phyloP scores from a whole-genome alignment of 1,140 invertebrate genomes.

The Teleogryllus occipitalis region DNA sequence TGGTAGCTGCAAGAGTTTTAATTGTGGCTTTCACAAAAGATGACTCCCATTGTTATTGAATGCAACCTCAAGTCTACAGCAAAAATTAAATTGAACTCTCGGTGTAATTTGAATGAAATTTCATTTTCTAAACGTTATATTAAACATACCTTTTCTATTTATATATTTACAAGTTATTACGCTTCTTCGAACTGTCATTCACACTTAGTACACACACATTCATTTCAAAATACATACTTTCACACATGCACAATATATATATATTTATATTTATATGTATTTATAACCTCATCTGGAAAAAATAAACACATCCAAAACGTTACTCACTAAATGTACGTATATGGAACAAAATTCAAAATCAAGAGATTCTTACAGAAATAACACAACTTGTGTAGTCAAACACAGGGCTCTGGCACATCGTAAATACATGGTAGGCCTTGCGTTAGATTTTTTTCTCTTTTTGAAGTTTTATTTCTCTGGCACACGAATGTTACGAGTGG shows the following conservation, averaged over 20 bases:
- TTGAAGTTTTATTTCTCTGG: neutral
- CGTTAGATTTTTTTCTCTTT: neutral
- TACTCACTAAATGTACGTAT: slow-evolving; percentile 8
- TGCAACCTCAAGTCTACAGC: neutral
- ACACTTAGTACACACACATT: neutral
- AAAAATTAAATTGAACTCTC: neutral
- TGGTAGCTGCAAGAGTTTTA: neutral
- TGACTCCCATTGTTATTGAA: neutral
- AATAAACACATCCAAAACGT: neutral
- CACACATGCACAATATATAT: slow-evolving; percentile 5
- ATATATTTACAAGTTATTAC: slow-evolving; percentile 6
- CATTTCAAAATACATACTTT: neutral
- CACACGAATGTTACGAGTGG: neutral
- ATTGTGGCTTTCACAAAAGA: neutral
- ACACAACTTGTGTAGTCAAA: neutral
- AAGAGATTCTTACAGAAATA: slow-evolving; percentile 7
- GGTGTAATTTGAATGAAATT: neutral
- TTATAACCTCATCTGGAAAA: neutral
- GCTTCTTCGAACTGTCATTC: neutral
- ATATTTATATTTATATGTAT: slow-evolving; percentile 3
- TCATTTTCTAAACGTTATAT: neutral
- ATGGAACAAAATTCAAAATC: slow-evolving; percentile 9
- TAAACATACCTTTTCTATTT: slow-evolving; percentile 6
- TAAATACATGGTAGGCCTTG: slow-evolving; percentile 9
- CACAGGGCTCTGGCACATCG: slow-evolving; percentile 5